Evolutionary conservation across 1,140 invertebrate species (phyloP).

Genomic region (Holotrichia oblita): DNA sequence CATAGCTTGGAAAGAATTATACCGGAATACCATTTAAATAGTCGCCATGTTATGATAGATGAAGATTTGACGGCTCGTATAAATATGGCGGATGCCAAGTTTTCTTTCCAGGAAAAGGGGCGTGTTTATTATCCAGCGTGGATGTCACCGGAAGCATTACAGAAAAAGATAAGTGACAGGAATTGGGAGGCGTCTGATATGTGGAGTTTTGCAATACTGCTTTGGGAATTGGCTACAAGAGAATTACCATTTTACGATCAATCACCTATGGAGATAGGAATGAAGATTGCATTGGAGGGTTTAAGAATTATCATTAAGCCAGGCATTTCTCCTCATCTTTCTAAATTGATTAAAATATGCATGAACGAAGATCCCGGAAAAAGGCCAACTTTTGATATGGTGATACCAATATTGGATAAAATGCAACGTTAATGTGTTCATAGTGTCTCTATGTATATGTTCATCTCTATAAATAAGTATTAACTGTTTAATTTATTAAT

Average conservation of each 20-base stretch:
- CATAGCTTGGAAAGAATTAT: constrained; percentile 91
- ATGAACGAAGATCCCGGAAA: constrained; percentile 99
- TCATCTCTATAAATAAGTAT: constrained; percentile 18
- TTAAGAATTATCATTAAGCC: constrained; percentile 92
- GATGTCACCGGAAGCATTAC: constrained; percentile 97
- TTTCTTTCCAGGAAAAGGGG: constrained; percentile 92
- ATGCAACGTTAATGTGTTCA: constrained; percentile 76
- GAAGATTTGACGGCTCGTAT: constrained; percentile 97
- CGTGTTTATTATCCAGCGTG: constrained; percentile 90
- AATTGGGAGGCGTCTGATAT: constrained; percentile 98
- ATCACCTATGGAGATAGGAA: constrained; percentile 97
- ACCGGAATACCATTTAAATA: constrained; percentile 90
- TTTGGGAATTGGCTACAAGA: constrained; percentile 97
- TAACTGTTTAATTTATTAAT: constrained; percentile 41
- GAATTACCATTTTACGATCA: constrained; percentile 97
- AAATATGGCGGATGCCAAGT: constrained; percentile 99
- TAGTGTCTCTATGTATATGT: not conserved
- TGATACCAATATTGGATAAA: constrained; percentile 98
- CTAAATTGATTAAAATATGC: constrained; percentile 96
- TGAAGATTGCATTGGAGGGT: constrained; percentile 98
- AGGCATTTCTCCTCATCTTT: constrained; percentile 92
- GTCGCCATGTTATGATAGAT: constrained; percentile 97
- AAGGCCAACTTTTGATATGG: constrained; percentile 98
- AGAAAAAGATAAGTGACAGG: constrained; percentile 78
- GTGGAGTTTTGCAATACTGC: constrained; percentile 98